phyloP scores from a whole-genome alignment of 2,888 invertebrate genomes.

The Eilema griseolum region DNA sequence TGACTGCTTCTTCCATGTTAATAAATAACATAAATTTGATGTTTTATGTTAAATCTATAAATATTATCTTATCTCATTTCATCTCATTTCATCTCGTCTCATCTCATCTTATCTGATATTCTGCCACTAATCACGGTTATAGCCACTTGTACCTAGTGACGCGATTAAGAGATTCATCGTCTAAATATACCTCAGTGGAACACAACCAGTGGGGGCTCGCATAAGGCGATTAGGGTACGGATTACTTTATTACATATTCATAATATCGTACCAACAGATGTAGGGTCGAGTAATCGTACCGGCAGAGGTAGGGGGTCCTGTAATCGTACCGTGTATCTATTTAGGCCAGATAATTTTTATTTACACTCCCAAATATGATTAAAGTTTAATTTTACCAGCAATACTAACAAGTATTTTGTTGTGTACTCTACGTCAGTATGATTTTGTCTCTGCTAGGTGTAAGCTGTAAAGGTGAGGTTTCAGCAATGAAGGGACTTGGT shows the following conservation, averaged over 20 bases:
- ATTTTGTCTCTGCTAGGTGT: neutral
- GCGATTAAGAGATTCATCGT: neutral
- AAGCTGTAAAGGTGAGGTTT: neutral
- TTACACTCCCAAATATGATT: neutral
- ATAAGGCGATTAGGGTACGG: neutral
- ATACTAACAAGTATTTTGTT: neutral
- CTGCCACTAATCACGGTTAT: neutral
- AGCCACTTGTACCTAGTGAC: neutral
- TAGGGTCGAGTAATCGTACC: neutral
- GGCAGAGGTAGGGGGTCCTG: too few relatives aligned
- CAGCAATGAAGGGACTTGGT: neutral
- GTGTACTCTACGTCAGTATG: neutral
- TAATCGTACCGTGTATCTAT: neutral
- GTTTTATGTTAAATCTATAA: too few relatives aligned
- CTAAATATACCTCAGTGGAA: neutral
- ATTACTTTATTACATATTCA: slow-evolving; percentile 1
- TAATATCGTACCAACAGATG: neutral
- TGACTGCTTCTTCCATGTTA: too few relatives aligned
- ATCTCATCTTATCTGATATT: too few relatives aligned
- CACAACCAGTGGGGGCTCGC: neutral
- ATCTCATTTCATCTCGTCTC: too few relatives aligned
- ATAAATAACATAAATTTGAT: too few relatives aligned
- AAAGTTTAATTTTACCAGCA: neutral
- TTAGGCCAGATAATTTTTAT: neutral
- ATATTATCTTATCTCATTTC: too few relatives aligned